Conservation (phyloP, 2,113 vertebrate species). For the Hymenochirus boettgeri region DNA sequence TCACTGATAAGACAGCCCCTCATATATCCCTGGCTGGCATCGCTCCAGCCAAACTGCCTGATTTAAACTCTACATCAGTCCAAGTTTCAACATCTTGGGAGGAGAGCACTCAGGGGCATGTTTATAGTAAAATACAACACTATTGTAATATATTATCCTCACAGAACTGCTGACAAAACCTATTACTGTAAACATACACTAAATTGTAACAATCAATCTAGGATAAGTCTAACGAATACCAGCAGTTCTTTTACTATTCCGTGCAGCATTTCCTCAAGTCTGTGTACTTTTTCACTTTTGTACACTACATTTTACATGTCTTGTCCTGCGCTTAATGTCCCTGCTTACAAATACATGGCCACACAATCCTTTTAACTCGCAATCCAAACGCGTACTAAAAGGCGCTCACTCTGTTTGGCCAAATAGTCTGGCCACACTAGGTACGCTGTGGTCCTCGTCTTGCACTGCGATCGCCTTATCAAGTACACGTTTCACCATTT, state of each 20-base stretch:
- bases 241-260: not conserved
- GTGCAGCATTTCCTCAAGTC: too few relatives aligned
- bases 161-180: conserved; percentile 36
- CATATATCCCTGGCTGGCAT: conserved; percentile 13
- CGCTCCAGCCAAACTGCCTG: conserved; percentile 27
- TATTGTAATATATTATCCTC: conserved; percentile 37
- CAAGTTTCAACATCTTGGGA: conserved; percentile 20
- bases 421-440: too few relatives aligned
- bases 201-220: not conserved
- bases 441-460: too few relatives aligned
- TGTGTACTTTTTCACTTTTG: too few relatives aligned
- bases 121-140: conserved; percentile 34
- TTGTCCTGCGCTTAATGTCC: too few relatives aligned
- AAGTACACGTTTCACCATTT: too few relatives aligned
- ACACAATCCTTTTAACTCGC: too few relatives aligned
- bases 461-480: too few relatives aligned
- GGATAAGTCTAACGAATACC: not conserved
- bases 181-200: conserved; percentile 30
- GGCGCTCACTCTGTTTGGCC: too few relatives aligned
- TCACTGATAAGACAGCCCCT: conserved; percentile 35
- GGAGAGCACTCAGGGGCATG: conserved; percentile 26
- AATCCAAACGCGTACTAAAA: too few relatives aligned
- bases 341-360: too few relatives aligned
- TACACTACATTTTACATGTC: too few relatives aligned
- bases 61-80: conserved; percentile 32